A percentile compares a stretch with the other conserved stretches of the same genome.
Conservation (phyloP, 2,797 vertebrate genomes). For the Myotis myotis region DNA sequence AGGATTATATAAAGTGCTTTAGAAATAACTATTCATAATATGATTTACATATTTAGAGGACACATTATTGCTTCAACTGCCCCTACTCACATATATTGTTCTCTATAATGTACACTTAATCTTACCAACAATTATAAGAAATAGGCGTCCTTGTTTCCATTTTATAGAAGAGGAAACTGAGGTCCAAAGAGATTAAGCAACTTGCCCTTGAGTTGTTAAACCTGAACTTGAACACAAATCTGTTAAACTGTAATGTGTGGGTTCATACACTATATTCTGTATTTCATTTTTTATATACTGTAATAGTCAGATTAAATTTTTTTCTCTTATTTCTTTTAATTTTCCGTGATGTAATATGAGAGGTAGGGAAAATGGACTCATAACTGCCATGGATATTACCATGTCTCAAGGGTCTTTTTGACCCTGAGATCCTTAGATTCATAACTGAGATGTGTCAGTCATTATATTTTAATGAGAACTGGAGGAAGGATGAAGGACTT, state of each 20-base stretch:
- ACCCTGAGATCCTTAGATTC: neutral
- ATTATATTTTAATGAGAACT: constrained; percentile 19
- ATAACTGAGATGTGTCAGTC: neutral
- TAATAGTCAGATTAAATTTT: neutral
- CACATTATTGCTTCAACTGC: neutral
- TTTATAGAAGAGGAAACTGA: constrained; percentile 4
- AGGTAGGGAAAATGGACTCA: neutral
- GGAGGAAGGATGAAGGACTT: neutral
- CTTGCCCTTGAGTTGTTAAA: neutral
- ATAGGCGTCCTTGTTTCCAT: neutral
- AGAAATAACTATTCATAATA: neutral
- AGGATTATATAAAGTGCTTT: neutral
- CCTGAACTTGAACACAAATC: neutral
- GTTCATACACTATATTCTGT: neutral
- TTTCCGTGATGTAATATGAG: neutral
- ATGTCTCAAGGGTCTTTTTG: neutral
- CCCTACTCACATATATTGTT: neutral
- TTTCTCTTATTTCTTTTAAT: neutral
- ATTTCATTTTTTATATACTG: neutral
- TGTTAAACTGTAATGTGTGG: neutral
- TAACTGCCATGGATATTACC: neutral
- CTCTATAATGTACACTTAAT: neutral
- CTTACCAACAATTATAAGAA: neutral
- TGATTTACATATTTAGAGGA: neutral
- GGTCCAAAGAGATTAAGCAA: neutral